These are phyloP conservation scores for Leistus spinibarbis DNA, from an alignment of 2,888 invertebrate genomes.

Conservation along the genomic window DNA sequence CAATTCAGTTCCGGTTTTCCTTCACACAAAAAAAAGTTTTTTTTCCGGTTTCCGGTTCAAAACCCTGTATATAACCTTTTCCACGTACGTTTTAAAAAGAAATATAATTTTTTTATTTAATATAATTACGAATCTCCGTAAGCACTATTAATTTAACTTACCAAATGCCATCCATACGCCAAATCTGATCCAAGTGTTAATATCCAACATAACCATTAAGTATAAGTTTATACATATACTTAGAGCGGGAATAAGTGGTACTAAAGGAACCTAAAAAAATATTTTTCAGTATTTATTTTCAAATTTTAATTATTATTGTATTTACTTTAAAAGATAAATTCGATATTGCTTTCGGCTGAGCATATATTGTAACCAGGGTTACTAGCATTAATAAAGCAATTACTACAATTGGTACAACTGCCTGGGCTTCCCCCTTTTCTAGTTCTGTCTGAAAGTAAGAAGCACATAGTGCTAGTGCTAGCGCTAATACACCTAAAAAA, in stretches of 20 bases:
- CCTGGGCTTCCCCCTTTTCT: conserved; percentile 52
- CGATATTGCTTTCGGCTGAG: conserved; percentile 68
- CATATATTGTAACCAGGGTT: conserved; percentile 61
- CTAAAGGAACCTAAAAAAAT: conserved; percentile 74
- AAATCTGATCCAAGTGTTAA: conserved; percentile 83
- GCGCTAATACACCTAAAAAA: conserved; percentile 43
- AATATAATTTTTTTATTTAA: not conserved
- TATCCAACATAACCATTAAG: conserved; percentile 80
- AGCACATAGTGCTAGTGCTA: conserved; percentile 51
- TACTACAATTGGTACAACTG: conserved; percentile 50
- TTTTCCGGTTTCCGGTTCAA: no score
- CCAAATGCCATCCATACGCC: conserved; percentile 81
- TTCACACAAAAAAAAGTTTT: no score
- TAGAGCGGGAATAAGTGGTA: conserved; percentile 80
- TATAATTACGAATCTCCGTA: not conserved
- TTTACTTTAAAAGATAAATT: conserved; percentile 68
- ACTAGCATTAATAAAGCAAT: conserved; percentile 49
- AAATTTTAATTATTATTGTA: conserved; percentile 31
- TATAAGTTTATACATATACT: conserved; percentile 85
- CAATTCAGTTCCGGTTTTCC: no score
- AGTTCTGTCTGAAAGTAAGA: conserved; percentile 51
- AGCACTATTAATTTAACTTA: conserved; percentile 54
- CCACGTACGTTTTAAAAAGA: not conserved
- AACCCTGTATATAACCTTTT: no score
- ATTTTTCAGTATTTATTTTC: not conserved